Percentiles rank a stretch among this genome's conserved stretches.
Conservation (phyloP, 2,888 invertebrate genomes). For the Caenorhabditis zanzibari region DNA sequence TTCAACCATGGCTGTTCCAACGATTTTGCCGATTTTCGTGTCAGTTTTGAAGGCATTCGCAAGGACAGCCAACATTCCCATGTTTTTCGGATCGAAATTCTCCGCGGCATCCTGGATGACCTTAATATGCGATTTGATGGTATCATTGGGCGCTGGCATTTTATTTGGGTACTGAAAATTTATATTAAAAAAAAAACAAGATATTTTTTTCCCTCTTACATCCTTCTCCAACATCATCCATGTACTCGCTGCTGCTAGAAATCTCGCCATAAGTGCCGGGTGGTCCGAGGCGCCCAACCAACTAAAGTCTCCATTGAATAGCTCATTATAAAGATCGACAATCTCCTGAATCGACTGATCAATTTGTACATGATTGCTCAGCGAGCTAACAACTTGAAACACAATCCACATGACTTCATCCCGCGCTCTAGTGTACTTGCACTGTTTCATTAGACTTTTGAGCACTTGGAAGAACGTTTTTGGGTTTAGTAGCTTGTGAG, state of each 20-base stretch:
- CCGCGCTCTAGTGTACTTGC: slow-evolving; percentile 88
- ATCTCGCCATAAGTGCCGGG: slow-evolving; percentile 68
- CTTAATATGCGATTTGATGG: slow-evolving; percentile 63
- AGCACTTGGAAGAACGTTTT: slow-evolving; percentile 54
- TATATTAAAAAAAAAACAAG: neutral
- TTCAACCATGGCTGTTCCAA: neutral
- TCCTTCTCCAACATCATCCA: slow-evolving; percentile 68
- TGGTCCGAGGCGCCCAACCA: slow-evolving; percentile 67
- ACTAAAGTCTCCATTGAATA: slow-evolving; percentile 65
- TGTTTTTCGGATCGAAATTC: slow-evolving; percentile 63
- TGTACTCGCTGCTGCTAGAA: slow-evolving; percentile 71
- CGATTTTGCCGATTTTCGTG: slow-evolving; percentile 24
- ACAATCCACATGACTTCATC: slow-evolving; percentile 99
- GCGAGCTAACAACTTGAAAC: slow-evolving; percentile 96
- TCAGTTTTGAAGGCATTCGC: slow-evolving; percentile 77
- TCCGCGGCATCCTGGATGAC: slow-evolving; percentile 62
- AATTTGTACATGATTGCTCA: slow-evolving; percentile 87
- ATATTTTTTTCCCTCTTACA: slow-evolving; percentile 16
- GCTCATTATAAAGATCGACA: slow-evolving; percentile 61
- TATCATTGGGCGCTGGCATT: slow-evolving; percentile 50
- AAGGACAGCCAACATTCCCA: slow-evolving; percentile 74
- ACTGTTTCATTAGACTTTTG: slow-evolving; percentile 51
- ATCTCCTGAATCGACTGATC: slow-evolving; percentile 64
- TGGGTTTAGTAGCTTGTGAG: slow-evolving; percentile 54
- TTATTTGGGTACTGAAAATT: slow-evolving; percentile 44